Evolutionary conservation across 2,888 invertebrate species (phyloP).

Genomic region (Zonitis immaculata): DNA sequence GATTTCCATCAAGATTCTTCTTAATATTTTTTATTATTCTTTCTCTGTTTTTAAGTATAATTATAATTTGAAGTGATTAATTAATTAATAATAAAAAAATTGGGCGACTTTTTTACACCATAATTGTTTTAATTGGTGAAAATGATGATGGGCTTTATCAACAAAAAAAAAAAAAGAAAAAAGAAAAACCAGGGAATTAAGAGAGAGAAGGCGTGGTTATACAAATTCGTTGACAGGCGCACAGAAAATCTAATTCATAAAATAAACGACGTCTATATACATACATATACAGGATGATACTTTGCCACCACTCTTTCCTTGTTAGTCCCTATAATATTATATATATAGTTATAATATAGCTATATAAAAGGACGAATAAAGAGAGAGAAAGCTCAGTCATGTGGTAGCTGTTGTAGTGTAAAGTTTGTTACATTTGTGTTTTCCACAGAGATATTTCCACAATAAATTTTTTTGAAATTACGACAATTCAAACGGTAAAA

Average conservation of each 20-base stretch:
- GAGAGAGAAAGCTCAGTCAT: conserved; percentile 5
- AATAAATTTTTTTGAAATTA: neutral
- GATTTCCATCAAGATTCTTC: too few relatives aligned
- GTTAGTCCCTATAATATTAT: neutral
- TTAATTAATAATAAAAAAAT: too few relatives aligned
- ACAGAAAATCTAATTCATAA: neutral
- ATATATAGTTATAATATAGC: neutral
- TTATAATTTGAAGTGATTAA: too few relatives aligned
- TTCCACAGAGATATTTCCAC: neutral
- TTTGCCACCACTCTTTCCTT: neutral
- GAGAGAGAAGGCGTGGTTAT: neutral
- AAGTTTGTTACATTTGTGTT: too few relatives aligned
- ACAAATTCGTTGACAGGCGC: neutral
- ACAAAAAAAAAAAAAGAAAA: too few relatives aligned
- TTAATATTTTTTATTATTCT: too few relatives aligned
- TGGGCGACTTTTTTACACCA: too few relatives aligned
- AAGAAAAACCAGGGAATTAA: neutral
- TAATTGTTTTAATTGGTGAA: too few relatives aligned
- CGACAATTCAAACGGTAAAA: neutral
- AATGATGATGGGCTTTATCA: too few relatives aligned
- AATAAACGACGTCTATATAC: neutral
- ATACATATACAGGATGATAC: neutral
- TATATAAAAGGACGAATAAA: neutral
- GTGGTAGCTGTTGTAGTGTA: neutral
- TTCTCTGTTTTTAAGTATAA: too few relatives aligned